Evolutionary conservation across 2,797 vertebrate species (phyloP).

Genomic region (Enteromius paludinosus): DNA sequence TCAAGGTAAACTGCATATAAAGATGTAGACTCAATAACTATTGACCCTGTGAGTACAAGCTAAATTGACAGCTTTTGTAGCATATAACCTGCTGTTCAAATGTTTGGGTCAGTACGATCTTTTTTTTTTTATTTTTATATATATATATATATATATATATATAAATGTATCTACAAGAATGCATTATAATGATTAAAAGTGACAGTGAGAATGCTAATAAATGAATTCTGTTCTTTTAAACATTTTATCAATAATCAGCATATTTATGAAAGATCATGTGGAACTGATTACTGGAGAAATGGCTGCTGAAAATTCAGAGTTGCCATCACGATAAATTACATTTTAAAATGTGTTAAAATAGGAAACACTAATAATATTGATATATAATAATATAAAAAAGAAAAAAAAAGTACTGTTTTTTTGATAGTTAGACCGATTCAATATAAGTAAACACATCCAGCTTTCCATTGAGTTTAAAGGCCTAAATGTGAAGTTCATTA

Average conservation of each 20-base stretch:
- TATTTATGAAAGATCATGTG: background rate
- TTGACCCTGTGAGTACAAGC: background rate
- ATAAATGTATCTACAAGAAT: background rate
- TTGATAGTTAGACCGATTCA: background rate
- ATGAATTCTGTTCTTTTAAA: background rate
- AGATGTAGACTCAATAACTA: background rate
- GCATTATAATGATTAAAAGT: background rate
- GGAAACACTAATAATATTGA: background rate
- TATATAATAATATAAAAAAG: background rate
- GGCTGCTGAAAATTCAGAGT: background rate
- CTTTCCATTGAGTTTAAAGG: background rate
- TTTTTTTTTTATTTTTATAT: background rate
- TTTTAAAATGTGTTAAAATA: background rate
- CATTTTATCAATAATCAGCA: background rate
- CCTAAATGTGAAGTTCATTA: background rate
- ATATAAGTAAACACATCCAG: no score
- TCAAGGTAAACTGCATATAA: constrained; percentile 71
- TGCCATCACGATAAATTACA: background rate
- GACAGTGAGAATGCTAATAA: background rate
- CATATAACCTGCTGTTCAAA: background rate
- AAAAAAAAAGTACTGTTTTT: background rate
- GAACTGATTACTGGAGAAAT: background rate
- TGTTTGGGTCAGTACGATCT: background rate
- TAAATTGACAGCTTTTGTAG: background rate
- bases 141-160: no score